Evolutionary conservation across 2,797 vertebrate genomes (phyloP), one percentile per base, ranked within the genome.

Genomic region (Acanthurus leucopareius): DNA sequence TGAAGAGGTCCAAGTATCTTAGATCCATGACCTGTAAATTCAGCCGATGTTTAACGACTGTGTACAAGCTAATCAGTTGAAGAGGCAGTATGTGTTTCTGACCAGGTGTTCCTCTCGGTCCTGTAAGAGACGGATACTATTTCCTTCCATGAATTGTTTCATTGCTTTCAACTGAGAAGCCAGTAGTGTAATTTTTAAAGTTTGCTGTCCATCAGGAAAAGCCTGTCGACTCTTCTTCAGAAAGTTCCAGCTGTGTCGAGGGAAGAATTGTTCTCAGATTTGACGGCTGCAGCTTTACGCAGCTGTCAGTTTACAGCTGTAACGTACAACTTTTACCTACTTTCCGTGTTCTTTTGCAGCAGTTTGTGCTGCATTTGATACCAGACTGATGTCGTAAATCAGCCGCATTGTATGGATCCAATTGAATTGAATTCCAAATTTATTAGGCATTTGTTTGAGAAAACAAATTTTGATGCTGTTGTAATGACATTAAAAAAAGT

Each of bases 401-500:
- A 47, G 16, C 7, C 16, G 0, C 48, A 16, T 53, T 60, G 10
- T 57, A 5, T 62, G 16, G 20, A 73, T 75, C 35, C 67, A 73
- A 20, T 77, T 79, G 53, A 22, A 28, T 44, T 75, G 15, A 82
- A 79, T 70, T 72, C 42, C 59, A 81, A n/a, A 10, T 91, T 77
- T 77, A 73, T 88, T 83, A 79, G 57, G 16, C 45, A 19, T 79
- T 82, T 77, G 7, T 35, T 10, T 64, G 45, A 71, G 45, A 82
- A 57, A 28, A 73, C 56, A 53, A 54, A 68, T 44, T 35, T 69
- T 83, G 61, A 64, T 73, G 32, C 69, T 85, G 66, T 89, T 75
- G 49, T 73, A 16, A 64, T 65, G 13, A 86, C 64, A 89, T 84
- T 86, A 87, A 90, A 86, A 28, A 63, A 35, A 44, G 42, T 74